Percentiles rank a stretch among this genome's conserved stretches.
These are phyloP conservation scores for Montifringilla adamsi DNA, from an alignment of 2,113 vertebrate genomes.

Conservation along the genomic window DNA sequence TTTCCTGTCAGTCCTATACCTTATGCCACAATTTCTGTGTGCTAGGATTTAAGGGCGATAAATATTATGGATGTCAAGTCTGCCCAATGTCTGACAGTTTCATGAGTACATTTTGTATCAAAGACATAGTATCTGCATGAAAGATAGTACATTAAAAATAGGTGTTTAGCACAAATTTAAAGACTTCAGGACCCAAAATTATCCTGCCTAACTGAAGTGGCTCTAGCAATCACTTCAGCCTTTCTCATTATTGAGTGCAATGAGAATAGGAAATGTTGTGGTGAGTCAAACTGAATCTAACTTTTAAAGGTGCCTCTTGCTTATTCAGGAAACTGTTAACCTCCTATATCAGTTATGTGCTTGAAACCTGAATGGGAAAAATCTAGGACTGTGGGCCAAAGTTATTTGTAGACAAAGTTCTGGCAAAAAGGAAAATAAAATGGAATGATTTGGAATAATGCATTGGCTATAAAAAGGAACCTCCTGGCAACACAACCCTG, in stretches of 20 bases:
- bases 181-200: not conserved
- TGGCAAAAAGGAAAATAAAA: slow-evolving; percentile 7
- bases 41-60: not conserved
- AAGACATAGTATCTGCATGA: accelerated
- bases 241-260: not conserved
- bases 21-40: not conserved
- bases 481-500: not conserved
- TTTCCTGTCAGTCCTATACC: not conserved
- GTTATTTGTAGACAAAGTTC: slow-evolving; percentile 19
- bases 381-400: not conserved
- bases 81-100: not conserved
- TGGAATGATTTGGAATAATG: not conserved
- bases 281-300: not conserved
- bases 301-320: not conserved
- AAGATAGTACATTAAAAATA: not conserved
- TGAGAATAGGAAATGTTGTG: not conserved
- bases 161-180: not conserved
- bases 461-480: not conserved
- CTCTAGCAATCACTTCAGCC: not conserved
- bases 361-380: not conserved
- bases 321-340: not conserved
- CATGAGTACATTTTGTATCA: not conserved
- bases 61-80: not conserved
- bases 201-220: not conserved
- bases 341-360: not conserved